Percentiles rank a stretch among this genome's conserved stretches.
Evolutionary conservation across 2,888 invertebrate genomes (phyloP).

Genomic region (Limnephilus lunatus): DNA sequence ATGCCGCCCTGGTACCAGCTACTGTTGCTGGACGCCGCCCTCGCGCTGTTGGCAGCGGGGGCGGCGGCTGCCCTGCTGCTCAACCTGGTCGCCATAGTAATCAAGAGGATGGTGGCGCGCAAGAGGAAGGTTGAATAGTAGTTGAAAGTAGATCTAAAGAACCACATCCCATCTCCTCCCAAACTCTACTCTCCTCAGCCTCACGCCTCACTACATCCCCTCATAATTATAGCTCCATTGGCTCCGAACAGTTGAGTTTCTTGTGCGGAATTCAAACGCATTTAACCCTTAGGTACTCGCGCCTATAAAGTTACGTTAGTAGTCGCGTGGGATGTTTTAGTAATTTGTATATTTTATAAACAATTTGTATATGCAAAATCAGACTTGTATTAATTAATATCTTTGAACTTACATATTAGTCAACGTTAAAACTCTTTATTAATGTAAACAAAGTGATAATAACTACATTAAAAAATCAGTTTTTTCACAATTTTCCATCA

Average conservation of each 20-base stretch:
- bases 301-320: too few relatives aligned
- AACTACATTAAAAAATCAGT: too few relatives aligned
- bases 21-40: conserved; percentile 46
- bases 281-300: too few relatives aligned
- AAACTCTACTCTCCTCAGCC: background rate
- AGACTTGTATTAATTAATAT: too few relatives aligned
- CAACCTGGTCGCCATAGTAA: background rate
- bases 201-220: background rate
- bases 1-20: conserved; percentile 47
- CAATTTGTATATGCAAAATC: too few relatives aligned
- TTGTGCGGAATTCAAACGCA: too few relatives aligned
- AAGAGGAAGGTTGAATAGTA: background rate
- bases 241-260: background rate
- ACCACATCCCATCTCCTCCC: background rate
- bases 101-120: background rate
- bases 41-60: background rate
- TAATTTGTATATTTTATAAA: too few relatives aligned
- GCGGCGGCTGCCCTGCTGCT: background rate
- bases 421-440: too few relatives aligned
- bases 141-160: background rate
- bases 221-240: background rate
- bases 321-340: too few relatives aligned
- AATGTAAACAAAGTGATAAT: too few relatives aligned
- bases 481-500: too few relatives aligned
- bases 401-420: too few relatives aligned